Evolutionary conservation across 2,113 vertebrate genomes (phyloP).

Genomic region (Panurus biarmicus): DNA sequence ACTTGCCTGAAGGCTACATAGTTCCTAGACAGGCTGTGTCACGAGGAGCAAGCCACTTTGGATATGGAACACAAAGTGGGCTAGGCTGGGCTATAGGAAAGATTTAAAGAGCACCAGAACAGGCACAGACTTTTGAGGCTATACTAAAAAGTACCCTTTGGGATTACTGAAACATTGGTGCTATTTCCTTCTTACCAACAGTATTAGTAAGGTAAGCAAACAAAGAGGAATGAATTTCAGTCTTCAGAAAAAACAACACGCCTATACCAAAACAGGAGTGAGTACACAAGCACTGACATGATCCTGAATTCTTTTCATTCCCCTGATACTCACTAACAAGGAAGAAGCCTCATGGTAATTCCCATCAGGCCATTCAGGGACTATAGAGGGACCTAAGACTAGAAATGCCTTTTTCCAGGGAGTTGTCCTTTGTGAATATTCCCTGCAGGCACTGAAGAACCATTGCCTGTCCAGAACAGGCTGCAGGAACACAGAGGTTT

Average conservation of each 20-base stretch:
- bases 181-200: not conserved
- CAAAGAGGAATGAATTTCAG: not conserved
- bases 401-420: not conserved
- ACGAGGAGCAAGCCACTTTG: not conserved
- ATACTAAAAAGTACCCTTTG: not conserved
- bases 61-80: not conserved
- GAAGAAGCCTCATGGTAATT: not conserved
- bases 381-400: not conserved
- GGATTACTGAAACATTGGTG: not conserved
- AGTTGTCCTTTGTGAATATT: not conserved
- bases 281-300: not conserved
- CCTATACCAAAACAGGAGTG: not conserved
- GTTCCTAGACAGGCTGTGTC: not conserved
- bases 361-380: not conserved
- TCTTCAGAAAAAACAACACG: not conserved
- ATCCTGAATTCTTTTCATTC: not conserved
- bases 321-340: not conserved
- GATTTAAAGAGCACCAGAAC: not conserved
- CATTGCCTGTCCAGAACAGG: not conserved
- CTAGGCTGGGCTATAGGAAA: not conserved
- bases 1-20: not conserved
- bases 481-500: not conserved
- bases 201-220: not conserved
- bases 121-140: not conserved
- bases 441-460: not conserved